Percentiles rank a stretch among this genome's conserved stretches.
Conservation (phyloP, 2,113 vertebrate species). For the Dasyprocta punctata region DNA sequence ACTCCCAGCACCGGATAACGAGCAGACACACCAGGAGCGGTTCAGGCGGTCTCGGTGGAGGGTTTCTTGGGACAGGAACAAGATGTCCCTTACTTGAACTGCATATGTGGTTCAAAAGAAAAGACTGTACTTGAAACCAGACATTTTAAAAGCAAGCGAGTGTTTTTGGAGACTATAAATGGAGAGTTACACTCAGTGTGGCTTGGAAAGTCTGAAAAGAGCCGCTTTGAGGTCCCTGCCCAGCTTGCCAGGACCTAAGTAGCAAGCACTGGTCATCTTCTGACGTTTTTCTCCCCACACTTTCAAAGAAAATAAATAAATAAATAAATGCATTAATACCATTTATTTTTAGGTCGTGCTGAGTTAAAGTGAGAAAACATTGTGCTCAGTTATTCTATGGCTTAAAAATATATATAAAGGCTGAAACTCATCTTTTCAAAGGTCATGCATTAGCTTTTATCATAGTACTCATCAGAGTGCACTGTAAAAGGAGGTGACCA, state of each 20-base stretch:
- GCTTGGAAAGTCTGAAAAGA: not conserved
- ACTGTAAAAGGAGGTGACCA: not conserved
- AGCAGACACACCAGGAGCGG: not conserved
- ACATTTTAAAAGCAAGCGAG: not conserved
- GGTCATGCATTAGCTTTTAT: not conserved
- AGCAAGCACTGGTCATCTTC: not conserved
- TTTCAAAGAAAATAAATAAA: constrained; percentile 5
- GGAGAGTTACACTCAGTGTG: not conserved
- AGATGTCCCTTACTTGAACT: not conserved
- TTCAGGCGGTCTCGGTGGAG: not conserved
- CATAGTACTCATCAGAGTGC: not conserved
- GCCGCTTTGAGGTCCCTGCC: not conserved
- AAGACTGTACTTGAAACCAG: not conserved
- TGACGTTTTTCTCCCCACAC: not conserved
- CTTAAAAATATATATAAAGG: not conserved
- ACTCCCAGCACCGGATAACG: not conserved
- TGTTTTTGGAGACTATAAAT: not conserved
- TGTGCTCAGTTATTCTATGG: not conserved
- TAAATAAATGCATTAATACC: not conserved
- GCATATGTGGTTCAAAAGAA: not conserved
- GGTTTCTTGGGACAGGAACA: not conserved
- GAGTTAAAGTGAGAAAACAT: not conserved
- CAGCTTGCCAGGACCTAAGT: not conserved
- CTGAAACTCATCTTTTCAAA: constrained; percentile 1
- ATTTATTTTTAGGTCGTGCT: not conserved